Conservation (phyloP, 2,888 invertebrate genomes). For the Dasypogon diadema region DNA sequence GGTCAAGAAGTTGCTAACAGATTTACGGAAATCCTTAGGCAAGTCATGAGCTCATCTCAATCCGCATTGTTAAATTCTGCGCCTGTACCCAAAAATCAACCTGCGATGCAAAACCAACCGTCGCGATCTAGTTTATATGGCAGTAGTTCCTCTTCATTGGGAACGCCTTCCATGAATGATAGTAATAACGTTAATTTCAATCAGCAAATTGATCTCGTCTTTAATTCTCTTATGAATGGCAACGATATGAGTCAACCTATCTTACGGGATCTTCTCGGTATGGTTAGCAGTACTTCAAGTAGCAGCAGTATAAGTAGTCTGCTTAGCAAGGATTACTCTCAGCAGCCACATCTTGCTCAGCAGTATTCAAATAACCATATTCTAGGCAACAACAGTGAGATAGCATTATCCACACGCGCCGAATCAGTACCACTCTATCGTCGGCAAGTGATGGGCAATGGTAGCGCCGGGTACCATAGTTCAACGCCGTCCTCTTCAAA, state of each 20-base stretch:
- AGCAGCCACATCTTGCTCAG: constrained; percentile 54
- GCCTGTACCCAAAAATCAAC: constrained; percentile 28
- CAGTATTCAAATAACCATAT: constrained; percentile 30
- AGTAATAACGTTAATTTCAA: constrained; percentile 63
- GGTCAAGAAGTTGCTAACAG: constrained; percentile 73
- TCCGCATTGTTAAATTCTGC: constrained; percentile 59
- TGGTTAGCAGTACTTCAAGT: constrained; percentile 61
- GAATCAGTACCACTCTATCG: constrained; percentile 70
- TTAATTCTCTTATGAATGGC: constrained; percentile 67
- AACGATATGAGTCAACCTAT: constrained; percentile 67
- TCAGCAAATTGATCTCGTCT: constrained; percentile 68
- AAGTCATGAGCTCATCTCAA: constrained; percentile 64
- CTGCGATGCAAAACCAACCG: not conserved
- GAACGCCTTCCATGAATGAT: not conserved
- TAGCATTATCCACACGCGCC: constrained; percentile 55
- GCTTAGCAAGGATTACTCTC: constrained; percentile 55
- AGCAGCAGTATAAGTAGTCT: constrained; percentile 52
- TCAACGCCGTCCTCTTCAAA: constrained; percentile 59
- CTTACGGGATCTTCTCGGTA: constrained; percentile 66
- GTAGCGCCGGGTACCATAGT: constrained; percentile 58
- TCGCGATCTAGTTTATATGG: constrained; percentile 17
- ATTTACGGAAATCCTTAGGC: constrained; percentile 69
- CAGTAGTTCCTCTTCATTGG: not conserved
- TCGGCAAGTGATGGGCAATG: constrained; percentile 68
- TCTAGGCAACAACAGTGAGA: constrained; percentile 16